These are phyloP conservation scores for Electrophaes corylata DNA, from an alignment of 2,888 invertebrate genomes.

Conservation along the genomic window DNA sequence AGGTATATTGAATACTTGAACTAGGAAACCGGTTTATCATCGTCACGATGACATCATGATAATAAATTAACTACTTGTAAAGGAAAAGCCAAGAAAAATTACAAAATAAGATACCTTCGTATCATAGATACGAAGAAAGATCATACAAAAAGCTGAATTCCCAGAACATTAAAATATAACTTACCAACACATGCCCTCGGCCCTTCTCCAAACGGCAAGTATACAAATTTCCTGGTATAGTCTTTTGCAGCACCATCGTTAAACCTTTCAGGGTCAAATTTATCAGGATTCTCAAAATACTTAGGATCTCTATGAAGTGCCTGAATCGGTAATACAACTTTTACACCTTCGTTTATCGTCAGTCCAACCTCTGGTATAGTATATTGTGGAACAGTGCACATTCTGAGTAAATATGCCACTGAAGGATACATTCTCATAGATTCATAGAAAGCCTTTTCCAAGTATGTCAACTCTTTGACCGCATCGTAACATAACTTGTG, in stretches of 20 bases:
- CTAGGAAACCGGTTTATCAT: no score
- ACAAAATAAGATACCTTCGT: no score
- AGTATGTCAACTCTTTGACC: slow-evolving; percentile 69
- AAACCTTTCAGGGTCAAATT: slow-evolving; percentile 71
- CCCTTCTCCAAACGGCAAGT: slow-evolving; percentile 73
- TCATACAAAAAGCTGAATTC: neutral
- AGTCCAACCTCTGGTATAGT: slow-evolving; percentile 68
- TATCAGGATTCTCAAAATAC: slow-evolving; percentile 65
- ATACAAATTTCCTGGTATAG: slow-evolving; percentile 59
- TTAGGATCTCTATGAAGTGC: slow-evolving; percentile 70
- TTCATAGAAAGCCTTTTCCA: slow-evolving; percentile 72
- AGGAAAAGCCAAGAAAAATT: no score
- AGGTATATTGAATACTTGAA: no score
- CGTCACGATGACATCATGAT: no score
- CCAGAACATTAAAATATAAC: slow-evolving; percentile 26
- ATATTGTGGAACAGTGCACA: slow-evolving; percentile 66
- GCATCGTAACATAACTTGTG: slow-evolving; percentile 70
- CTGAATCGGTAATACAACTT: slow-evolving; percentile 67
- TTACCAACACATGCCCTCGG: slow-evolving; percentile 74
- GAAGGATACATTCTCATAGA: slow-evolving; percentile 74
- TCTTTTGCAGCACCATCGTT: slow-evolving; percentile 55
- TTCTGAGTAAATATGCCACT: slow-evolving; percentile 66
- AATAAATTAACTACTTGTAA: no score
- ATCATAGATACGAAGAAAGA: no score
- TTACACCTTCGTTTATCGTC: slow-evolving; percentile 65